A percentile compares a stretch with the other conserved stretches of the same genome.
phyloP scores from a whole-genome alignment of 2,797 vertebrate species.

The Chromobotia macracanthus region DNA sequence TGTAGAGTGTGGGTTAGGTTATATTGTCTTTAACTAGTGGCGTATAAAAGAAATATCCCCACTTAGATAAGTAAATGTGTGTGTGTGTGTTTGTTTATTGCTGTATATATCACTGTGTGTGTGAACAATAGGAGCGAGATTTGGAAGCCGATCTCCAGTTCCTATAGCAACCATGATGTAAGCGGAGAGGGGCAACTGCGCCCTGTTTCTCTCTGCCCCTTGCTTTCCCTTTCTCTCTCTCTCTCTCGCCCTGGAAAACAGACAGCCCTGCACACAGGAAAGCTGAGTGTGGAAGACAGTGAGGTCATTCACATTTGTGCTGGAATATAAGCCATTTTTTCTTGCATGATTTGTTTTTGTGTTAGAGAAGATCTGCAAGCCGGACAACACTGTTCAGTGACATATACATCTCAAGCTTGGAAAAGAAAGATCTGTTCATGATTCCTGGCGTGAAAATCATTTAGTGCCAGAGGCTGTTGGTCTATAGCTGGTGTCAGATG shows the following conservation, averaged over 20 bases:
- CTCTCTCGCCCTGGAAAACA: slow-evolving; percentile 48
- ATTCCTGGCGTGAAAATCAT: slow-evolving; percentile 57
- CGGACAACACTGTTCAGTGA: slow-evolving; percentile 43
- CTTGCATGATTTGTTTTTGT: slow-evolving; percentile 32
- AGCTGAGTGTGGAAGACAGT: slow-evolving; percentile 57
- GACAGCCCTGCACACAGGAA: slow-evolving; percentile 53
- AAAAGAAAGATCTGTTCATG: slow-evolving; percentile 54
- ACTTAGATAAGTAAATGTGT: background rate
- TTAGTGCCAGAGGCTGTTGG: slow-evolving; percentile 46
- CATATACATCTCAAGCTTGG: slow-evolving; percentile 48
- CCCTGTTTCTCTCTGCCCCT: slow-evolving; percentile 45
- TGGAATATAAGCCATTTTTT: slow-evolving; percentile 50
- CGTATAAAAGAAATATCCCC: too few relatives aligned
- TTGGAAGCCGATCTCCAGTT: slow-evolving; percentile 66
- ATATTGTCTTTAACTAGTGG: too few relatives aligned
- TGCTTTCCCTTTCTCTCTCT: slow-evolving; percentile 46
- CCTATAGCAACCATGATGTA: slow-evolving; percentile 68
- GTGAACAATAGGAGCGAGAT: slow-evolving; percentile 56
- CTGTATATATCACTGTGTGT: too few relatives aligned
- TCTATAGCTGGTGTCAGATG: slow-evolving; percentile 47
- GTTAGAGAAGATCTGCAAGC: slow-evolving; percentile 49
- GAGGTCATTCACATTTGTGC: slow-evolving; percentile 47
- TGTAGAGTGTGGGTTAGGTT: too few relatives aligned
- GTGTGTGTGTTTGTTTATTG: slow-evolving; percentile 33
- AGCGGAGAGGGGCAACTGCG: slow-evolving; percentile 59